Evolutionary conservation across 2,888 invertebrate species (phyloP).

Genomic region (Quadriops clusia): DNA sequence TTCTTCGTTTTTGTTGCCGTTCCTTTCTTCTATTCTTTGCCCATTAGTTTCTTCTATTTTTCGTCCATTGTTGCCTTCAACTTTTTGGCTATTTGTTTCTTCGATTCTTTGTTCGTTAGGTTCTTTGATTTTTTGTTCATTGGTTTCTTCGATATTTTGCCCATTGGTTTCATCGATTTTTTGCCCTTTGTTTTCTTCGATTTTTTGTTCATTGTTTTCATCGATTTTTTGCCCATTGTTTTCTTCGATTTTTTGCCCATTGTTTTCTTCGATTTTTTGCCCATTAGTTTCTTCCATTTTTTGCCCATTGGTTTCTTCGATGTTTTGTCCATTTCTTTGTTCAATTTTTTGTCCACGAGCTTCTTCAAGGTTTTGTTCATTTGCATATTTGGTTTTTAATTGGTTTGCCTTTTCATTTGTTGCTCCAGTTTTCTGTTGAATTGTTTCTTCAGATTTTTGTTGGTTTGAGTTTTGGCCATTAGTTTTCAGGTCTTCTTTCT

Average conservation of each 20-base stretch:
- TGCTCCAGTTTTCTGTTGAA: conserved; percentile 4
- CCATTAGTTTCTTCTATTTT: too few relatives aligned
- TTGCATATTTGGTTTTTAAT: conserved; percentile 2
- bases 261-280: conserved; percentile 5
- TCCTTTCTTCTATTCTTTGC: too few relatives aligned
- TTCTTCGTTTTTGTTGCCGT: too few relatives aligned
- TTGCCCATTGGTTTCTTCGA: too few relatives aligned
- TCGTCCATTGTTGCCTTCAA: too few relatives aligned
- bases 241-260: conserved; percentile 9
- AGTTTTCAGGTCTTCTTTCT: neutral
- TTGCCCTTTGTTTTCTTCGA: too few relatives aligned
- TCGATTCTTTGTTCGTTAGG: too few relatives aligned
- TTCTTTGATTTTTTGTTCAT: too few relatives aligned
- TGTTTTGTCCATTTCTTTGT: conserved; percentile 4
- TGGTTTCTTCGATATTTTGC: too few relatives aligned
- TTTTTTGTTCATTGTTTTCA: conserved; percentile 5
- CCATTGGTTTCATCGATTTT: too few relatives aligned
- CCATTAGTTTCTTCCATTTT: conserved; percentile 3
- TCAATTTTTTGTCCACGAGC: neutral
- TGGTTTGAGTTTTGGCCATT: conserved; percentile 7
- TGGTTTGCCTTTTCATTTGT: conserved; percentile 1
- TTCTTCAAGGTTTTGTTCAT: conserved; percentile 4
- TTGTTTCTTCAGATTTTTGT: too few relatives aligned
- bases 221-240: conserved; percentile 6
- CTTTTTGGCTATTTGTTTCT: too few relatives aligned